These are phyloP conservation scores for Marmota flaviventris DNA, from an alignment of 2,113 vertebrate species.

Conservation along the genomic window DNA sequence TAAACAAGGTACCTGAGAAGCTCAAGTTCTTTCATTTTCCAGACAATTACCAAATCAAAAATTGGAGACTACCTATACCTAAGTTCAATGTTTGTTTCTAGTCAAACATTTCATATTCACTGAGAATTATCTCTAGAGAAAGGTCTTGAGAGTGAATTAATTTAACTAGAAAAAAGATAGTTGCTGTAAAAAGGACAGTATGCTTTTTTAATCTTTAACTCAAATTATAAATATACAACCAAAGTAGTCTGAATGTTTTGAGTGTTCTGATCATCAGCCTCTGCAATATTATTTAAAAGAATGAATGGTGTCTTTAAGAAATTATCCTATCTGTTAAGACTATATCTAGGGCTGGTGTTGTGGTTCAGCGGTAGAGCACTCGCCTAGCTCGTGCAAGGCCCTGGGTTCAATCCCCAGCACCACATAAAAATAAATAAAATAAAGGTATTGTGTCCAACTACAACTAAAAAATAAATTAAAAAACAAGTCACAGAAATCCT, in stretches of 20 bases:
- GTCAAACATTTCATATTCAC: not conserved
- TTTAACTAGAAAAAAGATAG: slow-evolving; percentile 19
- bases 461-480: no score
- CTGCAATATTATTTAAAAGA: not conserved
- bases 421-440: no score
- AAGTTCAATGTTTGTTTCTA: slow-evolving; percentile 24
- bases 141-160: not conserved
- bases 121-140: slow-evolving; percentile 8
- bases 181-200: slow-evolving; percentile 17
- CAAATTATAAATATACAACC: slow-evolving; percentile 8
- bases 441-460: no score
- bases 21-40: not conserved
- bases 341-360: no score
- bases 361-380: no score
- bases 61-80: not conserved
- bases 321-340: not conserved
- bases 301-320: not conserved
- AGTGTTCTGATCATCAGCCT: not conserved
- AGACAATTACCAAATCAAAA: slow-evolving; percentile 19
- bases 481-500: no score
- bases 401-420: no score
- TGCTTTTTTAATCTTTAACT: slow-evolving; percentile 50
- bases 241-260: slow-evolving; percentile 4
- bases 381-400: no score
- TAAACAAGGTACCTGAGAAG: not conserved